Conservation (phyloP, 2,888 invertebrate genomes). For the Suillia variegata region DNA sequence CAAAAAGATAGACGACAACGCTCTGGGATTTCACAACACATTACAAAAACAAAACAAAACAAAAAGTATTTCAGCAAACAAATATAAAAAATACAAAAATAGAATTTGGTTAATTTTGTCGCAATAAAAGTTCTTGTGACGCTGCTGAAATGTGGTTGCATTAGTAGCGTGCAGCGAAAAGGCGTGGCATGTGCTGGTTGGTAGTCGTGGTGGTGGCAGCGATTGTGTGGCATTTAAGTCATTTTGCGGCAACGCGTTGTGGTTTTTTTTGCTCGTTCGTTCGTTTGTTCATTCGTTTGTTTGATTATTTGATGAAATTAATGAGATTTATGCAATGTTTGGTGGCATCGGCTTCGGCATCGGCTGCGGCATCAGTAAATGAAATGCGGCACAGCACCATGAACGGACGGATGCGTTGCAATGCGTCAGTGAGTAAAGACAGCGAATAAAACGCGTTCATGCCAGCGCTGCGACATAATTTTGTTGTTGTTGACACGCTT, state of each 20-base stretch:
- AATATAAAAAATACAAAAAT: background rate
- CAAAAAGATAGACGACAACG: background rate
- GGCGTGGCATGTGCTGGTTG: no score
- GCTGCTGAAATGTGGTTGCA: no score
- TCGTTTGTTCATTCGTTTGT: conserved; percentile 9
- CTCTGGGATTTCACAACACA: conserved; percentile 18
- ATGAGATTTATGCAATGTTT: conserved; percentile 16
- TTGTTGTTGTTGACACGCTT: no score
- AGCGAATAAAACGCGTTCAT: no score
- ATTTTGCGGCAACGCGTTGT: background rate
- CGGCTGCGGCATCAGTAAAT: background rate
- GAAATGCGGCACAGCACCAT: background rate
- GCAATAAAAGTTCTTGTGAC: background rate
- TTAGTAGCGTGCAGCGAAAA: no score
- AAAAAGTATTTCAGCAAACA: no score
- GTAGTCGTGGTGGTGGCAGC: no score
- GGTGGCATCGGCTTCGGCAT: background rate
- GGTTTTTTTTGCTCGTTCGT: no score
- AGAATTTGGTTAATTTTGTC: conserved; percentile 7
- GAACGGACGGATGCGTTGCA: no score
- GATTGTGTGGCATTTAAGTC: no score
- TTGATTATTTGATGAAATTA: conserved; percentile 17
- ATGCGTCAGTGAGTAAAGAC: no score
- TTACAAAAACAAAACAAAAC: conserved; percentile 20
- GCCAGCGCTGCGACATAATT: no score